These are phyloP conservation scores for Leptopilina clavipes DNA, from an alignment of 1,140 invertebrate species.

Conservation along the genomic window DNA sequence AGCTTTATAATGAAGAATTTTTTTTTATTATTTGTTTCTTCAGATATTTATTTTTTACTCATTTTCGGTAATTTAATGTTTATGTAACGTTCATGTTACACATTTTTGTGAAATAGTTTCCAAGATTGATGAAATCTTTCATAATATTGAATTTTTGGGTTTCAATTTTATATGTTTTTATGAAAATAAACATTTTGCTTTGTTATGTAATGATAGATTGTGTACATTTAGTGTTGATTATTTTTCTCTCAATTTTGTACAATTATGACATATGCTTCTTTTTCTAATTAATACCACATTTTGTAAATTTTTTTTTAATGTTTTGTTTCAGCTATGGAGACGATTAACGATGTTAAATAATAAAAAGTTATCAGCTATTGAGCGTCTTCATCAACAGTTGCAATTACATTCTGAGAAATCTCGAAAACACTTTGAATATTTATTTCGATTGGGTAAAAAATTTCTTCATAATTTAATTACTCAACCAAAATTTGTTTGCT, in stretches of 20 bases:
- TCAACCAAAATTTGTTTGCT: slow-evolving; percentile 24
- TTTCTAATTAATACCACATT: slow-evolving; percentile 23
- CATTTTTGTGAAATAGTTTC: neutral
- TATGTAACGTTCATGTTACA: neutral
- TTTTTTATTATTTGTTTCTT: neutral
- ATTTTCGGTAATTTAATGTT: neutral
- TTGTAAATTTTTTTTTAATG: slow-evolving; percentile 28
- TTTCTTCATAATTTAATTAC: slow-evolving; percentile 6
- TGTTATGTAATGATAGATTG: neutral
- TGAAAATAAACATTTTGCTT: slow-evolving; percentile 11
- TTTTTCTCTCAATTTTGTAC: slow-evolving; percentile 26
- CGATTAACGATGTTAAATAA: slow-evolving; percentile 62
- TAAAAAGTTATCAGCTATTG: slow-evolving; percentile 61
- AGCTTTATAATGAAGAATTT: neutral
- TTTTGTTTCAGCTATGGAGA: slow-evolving; percentile 58
- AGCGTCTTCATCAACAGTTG: slow-evolving; percentile 75
- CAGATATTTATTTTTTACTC: neutral
- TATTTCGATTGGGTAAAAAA: slow-evolving; percentile 80
- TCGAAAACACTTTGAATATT: slow-evolving; percentile 95
- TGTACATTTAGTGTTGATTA: neutral
- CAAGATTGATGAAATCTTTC: neutral
- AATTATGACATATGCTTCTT: slow-evolving; percentile 33
- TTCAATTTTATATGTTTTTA: slow-evolving; percentile 5
- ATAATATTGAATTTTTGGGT: neutral
- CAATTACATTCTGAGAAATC: slow-evolving; percentile 81